These are phyloP conservation scores for Drosophila silvestris DNA, from an alignment of 2,888 invertebrate genomes.

Conservation along the genomic window DNA sequence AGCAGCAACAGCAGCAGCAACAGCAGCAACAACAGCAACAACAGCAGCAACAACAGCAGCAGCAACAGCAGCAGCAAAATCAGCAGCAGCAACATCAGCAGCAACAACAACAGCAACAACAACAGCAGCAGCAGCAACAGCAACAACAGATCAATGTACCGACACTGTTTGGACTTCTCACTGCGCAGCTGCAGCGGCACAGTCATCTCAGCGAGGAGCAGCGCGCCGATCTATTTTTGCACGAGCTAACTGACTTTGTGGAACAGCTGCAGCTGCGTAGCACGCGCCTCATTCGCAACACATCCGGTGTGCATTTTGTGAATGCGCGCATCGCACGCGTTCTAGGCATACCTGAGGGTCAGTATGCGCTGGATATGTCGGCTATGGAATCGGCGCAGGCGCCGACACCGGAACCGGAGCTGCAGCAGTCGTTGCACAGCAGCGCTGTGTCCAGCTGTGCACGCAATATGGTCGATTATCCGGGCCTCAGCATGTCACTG, in stretches of 20 bases:
- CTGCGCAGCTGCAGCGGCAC: constrained; percentile 79
- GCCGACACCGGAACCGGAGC: constrained; percentile 66
- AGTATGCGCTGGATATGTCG: constrained; percentile 83
- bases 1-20: constrained; percentile 2
- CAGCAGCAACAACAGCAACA: neutral
- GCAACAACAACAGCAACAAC: constrained; percentile 19
- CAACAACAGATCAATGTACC: constrained; percentile 18
- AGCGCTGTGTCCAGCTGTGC: constrained; percentile 34
- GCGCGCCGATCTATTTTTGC: constrained; percentile 82
- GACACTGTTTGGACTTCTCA: constrained; percentile 81
- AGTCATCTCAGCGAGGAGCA: constrained; percentile 81
- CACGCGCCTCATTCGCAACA: constrained; percentile 83
- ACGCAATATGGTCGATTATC: constrained; percentile 80
- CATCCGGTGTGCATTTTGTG: constrained; percentile 83
- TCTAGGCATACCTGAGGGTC: constrained; percentile 84
- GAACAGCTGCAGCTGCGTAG: constrained; percentile 83
- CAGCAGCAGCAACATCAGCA: constrained; percentile 7
- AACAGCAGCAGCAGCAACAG: neutral
- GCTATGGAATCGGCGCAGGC: constrained; percentile 82
- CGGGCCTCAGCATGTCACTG: constrained; percentile 83
- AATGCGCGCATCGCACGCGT: constrained; percentile 81
- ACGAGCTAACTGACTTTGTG: constrained; percentile 83
- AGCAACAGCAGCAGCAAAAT: neutral
- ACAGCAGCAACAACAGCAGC: constrained; percentile 9
- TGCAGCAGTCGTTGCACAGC: constrained; percentile 42